Percentiles rank a stretch among this genome's conserved stretches.
These are phyloP conservation scores for Elysia chlorotica DNA, from an alignment of 1,140 invertebrate genomes.

Conservation along the genomic window DNA sequence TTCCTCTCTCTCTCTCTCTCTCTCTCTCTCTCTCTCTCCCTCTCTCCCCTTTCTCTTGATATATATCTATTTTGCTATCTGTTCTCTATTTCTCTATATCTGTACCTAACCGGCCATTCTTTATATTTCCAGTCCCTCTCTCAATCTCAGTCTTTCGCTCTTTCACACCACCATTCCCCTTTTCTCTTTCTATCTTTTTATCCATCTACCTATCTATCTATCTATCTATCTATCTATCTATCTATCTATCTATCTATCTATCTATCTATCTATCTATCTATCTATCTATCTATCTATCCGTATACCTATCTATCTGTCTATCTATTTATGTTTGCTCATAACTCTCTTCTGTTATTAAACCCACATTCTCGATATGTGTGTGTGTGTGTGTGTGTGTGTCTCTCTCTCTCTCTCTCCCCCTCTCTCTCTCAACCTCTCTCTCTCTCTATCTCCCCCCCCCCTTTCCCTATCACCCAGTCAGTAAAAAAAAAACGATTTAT, in stretches of 20 bases:
- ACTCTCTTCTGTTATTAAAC: neutral
- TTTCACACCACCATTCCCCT: neutral
- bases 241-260: slow-evolving; percentile 5
- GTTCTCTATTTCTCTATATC: neutral
- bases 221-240: neutral
- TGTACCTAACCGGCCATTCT: neutral
- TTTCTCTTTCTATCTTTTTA: neutral
- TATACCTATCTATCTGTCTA: slow-evolving; percentile 9
- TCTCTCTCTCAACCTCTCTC: too few species aligned
- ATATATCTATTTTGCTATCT: neutral
- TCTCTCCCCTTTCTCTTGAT: neutral
- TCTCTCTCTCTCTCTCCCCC: neutral
- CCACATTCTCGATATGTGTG: neutral
- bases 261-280: slow-evolving; percentile 1
- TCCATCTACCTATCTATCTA: neutral
- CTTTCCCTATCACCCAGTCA: too few species aligned
- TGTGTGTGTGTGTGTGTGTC: neutral
- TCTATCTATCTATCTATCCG: slow-evolving; percentile 11
- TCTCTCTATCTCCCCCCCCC: too few species aligned
- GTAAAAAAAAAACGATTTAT: too few species aligned
- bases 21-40: neutral
- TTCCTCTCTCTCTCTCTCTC: neutral
- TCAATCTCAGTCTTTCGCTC: slow-evolving; percentile 4
- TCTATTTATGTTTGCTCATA: neutral
- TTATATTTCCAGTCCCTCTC: neutral